Percentiles rank a stretch among this genome's conserved stretches.
These are phyloP conservation scores for Poeciliopsis turrubarensis DNA, from an alignment of 2,113 vertebrate species.

Conservation along the genomic window DNA sequence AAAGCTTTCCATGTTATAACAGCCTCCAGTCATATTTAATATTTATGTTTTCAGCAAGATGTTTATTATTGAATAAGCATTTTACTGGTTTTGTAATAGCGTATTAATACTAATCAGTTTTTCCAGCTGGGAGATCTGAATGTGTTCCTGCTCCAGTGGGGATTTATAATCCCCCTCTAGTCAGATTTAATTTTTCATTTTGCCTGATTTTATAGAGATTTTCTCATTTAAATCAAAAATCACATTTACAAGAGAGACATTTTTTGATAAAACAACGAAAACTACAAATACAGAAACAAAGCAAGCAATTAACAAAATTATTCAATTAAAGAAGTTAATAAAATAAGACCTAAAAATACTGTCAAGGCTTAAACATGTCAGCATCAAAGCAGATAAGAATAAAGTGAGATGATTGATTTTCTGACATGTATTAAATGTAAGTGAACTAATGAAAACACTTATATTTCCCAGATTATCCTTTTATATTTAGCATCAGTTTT, in stretches of 20 bases:
- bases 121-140: neutral
- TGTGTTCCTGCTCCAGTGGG: neutral
- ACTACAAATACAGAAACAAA: no score
- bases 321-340: no score
- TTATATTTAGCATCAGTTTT: slow-evolving; percentile 4
- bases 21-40: neutral
- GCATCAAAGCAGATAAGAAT: neutral
- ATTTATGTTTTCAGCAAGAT: neutral
- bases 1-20: neutral
- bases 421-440: no score
- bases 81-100: neutral
- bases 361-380: no score
- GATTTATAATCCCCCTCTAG: neutral
- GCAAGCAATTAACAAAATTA: no score
- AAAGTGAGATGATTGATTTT: neutral
- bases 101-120: neutral
- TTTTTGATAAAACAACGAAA: no score
- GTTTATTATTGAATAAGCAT: neutral
- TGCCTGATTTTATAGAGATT: no score
- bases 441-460: no score
- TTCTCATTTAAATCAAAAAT: no score
- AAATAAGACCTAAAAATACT: no score
- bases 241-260: no score
- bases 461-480: neutral
- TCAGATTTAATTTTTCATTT: no score